Evolutionary conservation across 2,113 vertebrate genomes (phyloP), one percentile per base, ranked within the genome.

Genomic region (Xyrauchen texanus): DNA sequence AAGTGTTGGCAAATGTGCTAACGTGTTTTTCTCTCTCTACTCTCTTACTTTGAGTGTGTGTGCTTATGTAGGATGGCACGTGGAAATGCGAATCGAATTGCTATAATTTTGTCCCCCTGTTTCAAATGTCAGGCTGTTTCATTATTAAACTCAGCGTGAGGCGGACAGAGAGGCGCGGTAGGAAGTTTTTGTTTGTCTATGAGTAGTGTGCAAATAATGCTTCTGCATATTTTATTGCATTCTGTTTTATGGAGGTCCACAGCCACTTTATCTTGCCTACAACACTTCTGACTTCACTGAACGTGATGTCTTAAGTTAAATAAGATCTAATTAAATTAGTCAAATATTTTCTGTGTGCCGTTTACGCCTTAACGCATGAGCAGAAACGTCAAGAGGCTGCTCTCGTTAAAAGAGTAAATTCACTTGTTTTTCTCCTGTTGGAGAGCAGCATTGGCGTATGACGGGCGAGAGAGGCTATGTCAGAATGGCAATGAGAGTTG

Each of bases 401-500:
- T 77, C 51, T 81, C 16, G 52, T 83, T 83, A 74, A 65, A 72
- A 53, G 51, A 13, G 44, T 74, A 52, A 80, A 77, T 81, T 42
- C 34, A 74, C 51, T 10, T 16, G 52, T 47, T 34, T 34, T 34
- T 34, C 21, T 34, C 21, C 21, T 34, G 21, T 34, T 34, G 21
- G 21, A 34, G 21, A 34, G 21, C 21, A 34, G 21, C 21, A 34
- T 34, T 3, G 21, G 21, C 21, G 21, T 34, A 34, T 34, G 21
- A 34, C 3, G 21, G 21, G 21, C 21, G 21, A 34, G 21, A 21
- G 8, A 66, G 80, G 46, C 49, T 53, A 11, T 71, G 46, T 61
- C 46, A 68, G 64, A 76, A 75, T 63, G 64, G 71, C 73, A 80
- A 76, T 79, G 69, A 75, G 69, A 64, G 68, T 68, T 82, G 83